These are phyloP conservation scores for Idaea straminata DNA, from an alignment of 2,888 invertebrate genomes.

Conservation along the genomic window DNA sequence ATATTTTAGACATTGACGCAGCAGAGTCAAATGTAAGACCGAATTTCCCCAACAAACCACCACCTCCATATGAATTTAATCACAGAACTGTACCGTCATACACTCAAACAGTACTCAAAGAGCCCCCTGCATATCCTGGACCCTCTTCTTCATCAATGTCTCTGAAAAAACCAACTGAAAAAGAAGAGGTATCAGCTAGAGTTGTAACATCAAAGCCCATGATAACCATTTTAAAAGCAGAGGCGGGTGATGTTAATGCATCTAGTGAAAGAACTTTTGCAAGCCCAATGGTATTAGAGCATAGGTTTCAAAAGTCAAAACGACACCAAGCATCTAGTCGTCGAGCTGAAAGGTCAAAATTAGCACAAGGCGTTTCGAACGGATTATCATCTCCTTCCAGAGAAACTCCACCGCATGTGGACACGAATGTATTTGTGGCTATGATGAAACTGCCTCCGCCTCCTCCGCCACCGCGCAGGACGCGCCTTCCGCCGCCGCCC, in stretches of 20 bases:
- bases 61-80: constrained; percentile 85
- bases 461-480: constrained; percentile 77
- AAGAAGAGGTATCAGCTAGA: constrained; percentile 86
- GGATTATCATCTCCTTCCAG: constrained; percentile 73
- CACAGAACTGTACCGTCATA: constrained; percentile 78
- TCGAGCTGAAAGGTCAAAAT: constrained; percentile 81
- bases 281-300: constrained; percentile 73
- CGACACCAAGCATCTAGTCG: constrained; percentile 78
- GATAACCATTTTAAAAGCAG: constrained; percentile 88
- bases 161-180: constrained; percentile 50
- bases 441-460: constrained; percentile 83
- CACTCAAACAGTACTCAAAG: constrained; percentile 61
- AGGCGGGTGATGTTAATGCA: constrained; percentile 84
- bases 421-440: constrained; percentile 78
- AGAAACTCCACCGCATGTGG: constrained; percentile 55
- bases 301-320: constrained; percentile 73
- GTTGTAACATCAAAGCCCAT: constrained; percentile 89
- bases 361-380: constrained; percentile 71
- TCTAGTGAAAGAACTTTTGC: constrained; percentile 80
- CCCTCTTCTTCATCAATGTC: constrained; percentile 36
- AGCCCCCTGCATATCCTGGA: constrained; percentile 85
- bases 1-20: constrained; percentile 65
- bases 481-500: constrained; percentile 85
- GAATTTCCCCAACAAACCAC: constrained; percentile 75
- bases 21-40: constrained; percentile 41